A percentile compares a stretch with the other conserved stretches of the same genome.
Conservation (phyloP, 2,113 vertebrate genomes). For the Pontoporia blainvillei region DNA sequence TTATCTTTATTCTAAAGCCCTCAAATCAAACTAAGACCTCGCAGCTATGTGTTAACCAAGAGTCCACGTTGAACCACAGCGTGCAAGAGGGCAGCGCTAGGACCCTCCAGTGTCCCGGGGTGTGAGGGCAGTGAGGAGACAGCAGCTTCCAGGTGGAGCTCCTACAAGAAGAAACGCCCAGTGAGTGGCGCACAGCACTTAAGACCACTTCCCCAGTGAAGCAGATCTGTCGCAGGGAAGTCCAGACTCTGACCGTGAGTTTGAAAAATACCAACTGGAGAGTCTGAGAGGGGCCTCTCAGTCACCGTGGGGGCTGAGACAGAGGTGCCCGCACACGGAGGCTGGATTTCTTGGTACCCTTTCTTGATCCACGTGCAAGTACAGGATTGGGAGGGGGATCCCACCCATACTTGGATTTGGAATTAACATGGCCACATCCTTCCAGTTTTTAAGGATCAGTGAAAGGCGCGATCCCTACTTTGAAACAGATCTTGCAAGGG, state of each 20-base stretch:
- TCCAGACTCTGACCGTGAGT: background rate
- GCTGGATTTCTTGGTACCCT: background rate
- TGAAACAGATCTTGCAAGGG: background rate
- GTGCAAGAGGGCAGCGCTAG: accelerated
- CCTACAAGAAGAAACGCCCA: too few species aligned
- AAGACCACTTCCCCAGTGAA: background rate
- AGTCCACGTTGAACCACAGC: background rate
- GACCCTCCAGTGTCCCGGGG: background rate
- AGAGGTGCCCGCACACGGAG: background rate
- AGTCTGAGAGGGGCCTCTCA: background rate
- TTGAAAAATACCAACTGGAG: background rate
- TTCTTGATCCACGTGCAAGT: background rate
- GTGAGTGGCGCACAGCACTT: background rate
- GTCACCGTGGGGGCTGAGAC: background rate
- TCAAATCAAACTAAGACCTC: background rate
- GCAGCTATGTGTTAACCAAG: background rate
- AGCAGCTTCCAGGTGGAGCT: background rate
- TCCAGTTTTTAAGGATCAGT: background rate
- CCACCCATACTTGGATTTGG: background rate
- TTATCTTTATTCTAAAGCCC: background rate
- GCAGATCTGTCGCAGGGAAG: background rate
- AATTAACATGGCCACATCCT: background rate
- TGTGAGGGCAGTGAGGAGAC: background rate
- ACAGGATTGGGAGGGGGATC: background rate
- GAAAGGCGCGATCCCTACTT: background rate